phyloP scores from a whole-genome alignment of 2,797 vertebrate genomes.

The Triplophysa bombifrons region DNA sequence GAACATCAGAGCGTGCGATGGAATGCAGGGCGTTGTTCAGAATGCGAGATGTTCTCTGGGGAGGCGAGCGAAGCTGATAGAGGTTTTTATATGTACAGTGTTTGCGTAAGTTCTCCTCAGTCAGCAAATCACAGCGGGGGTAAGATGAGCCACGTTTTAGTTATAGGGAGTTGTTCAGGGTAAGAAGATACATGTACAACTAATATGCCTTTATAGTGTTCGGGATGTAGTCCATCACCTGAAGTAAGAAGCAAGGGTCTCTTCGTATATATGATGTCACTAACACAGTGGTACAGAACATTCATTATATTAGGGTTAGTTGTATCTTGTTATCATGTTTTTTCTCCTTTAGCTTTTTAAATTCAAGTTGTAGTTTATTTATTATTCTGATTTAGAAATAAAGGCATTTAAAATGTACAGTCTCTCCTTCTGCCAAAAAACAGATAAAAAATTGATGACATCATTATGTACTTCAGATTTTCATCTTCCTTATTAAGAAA shows the following conservation, averaged over 20 bases:
- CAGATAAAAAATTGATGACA: no score
- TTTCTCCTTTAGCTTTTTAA: no score
- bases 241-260: neutral
- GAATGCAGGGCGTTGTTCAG: neutral
- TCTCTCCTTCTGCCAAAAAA: no score
- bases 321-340: no score
- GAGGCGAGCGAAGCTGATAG: neutral
- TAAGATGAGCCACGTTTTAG: neutral
- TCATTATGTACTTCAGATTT: no score
- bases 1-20: slow-evolving; percentile 29
- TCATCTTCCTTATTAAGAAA: no score
- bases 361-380: no score
- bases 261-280: no score
- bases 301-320: no score
- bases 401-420: no score
- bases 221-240: neutral
- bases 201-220: neutral
- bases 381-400: no score
- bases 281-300: no score
- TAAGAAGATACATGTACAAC: neutral
- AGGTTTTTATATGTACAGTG: neutral
- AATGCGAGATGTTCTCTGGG: slow-evolving; percentile 4
- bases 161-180: neutral
- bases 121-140: slow-evolving; percentile 27
- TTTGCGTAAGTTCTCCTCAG: slow-evolving; percentile 3